Percentiles rank a stretch among this genome's conserved stretches.
These are phyloP conservation scores for Nasonia longicornis DNA, from an alignment of 1,140 invertebrate species.

Conservation along the genomic window DNA sequence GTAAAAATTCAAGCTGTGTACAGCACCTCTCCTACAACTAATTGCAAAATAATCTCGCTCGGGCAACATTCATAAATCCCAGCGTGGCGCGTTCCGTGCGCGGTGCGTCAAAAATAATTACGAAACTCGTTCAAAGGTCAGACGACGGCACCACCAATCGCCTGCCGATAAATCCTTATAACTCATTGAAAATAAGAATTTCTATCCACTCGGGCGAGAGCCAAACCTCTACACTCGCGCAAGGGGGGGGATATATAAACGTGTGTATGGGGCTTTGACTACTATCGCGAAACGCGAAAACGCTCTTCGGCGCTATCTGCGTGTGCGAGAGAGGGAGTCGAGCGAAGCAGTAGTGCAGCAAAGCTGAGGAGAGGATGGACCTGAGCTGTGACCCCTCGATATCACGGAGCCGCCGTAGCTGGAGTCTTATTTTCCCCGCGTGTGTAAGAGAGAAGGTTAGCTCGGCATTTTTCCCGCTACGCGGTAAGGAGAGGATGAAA, in stretches of 20 bases:
- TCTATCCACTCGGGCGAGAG: background rate
- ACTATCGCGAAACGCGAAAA: conserved; percentile 68
- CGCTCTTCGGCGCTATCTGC: conserved; percentile 59
- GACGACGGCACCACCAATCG: background rate
- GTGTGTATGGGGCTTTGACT: background rate
- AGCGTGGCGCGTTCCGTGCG: background rate
- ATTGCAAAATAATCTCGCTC: background rate
- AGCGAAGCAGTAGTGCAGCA: conserved; percentile 12
- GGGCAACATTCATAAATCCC: background rate
- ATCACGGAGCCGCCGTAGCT: background rate
- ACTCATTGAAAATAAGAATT: conserved; percentile 29
- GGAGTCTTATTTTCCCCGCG: conserved; percentile 21
- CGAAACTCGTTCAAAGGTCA: background rate
- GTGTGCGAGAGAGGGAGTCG: conserved; percentile 33
- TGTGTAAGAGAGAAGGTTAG: background rate
- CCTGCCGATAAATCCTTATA: background rate
- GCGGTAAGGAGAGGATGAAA: conserved; percentile 16
- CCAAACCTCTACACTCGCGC: background rate
- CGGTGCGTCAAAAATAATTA: background rate
- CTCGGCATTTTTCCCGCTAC: conserved; percentile 5
- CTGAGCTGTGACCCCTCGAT: conserved; percentile 47
- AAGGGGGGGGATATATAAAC: background rate
- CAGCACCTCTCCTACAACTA: background rate
- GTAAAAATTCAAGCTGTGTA: background rate
- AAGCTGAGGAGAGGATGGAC: conserved; percentile 48